Percentiles rank a stretch among this genome's conserved stretches.
Conservation (phyloP, 1,140 invertebrate species). For the Drosophila erecta region DNA sequence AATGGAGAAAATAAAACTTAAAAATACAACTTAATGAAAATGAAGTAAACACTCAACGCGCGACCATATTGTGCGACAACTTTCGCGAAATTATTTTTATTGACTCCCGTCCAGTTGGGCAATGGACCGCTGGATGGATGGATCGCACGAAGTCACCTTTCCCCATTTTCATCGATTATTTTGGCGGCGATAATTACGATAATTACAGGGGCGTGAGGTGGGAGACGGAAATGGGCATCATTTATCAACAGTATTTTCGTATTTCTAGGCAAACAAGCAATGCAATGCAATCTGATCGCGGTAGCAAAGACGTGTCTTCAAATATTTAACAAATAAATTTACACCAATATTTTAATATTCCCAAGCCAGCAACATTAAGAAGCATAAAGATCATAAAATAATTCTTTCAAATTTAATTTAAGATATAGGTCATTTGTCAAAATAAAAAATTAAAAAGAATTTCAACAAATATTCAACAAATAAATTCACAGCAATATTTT, state of each 20-base stretch:
- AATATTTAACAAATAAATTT: too few species aligned
- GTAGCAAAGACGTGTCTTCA: too few species aligned
- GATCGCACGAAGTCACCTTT: conserved; percentile 71
- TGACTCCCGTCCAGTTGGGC: conserved; percentile 61
- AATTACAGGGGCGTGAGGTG: not conserved
- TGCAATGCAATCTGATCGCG: not conserved
- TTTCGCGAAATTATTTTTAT: conserved; percentile 81
- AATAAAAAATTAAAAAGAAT: too few species aligned
- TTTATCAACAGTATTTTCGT: not conserved
- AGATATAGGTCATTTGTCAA: too few species aligned
- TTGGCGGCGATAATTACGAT: conserved; percentile 22
- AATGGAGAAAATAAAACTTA: conserved; percentile 56
- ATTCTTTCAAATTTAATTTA: too few species aligned
- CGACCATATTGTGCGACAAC: conserved; percentile 79
- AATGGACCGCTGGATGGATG: conserved; percentile 46
- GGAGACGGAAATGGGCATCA: not conserved
- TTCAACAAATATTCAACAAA: too few species aligned
- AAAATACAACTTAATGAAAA: conserved; percentile 74
- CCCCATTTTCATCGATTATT: conserved; percentile 31
- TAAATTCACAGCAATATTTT: too few species aligned
- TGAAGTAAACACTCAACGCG: conserved; percentile 66
- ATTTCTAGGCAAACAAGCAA: conserved; percentile 1
- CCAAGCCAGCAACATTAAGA: too few species aligned
- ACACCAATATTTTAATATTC: too few species aligned
- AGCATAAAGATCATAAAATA: too few species aligned